Evolutionary conservation across 1,140 invertebrate genomes (phyloP), one percentile per base, ranked within the genome.

Genomic region (Daktulosphaira vitifoliae): DNA sequence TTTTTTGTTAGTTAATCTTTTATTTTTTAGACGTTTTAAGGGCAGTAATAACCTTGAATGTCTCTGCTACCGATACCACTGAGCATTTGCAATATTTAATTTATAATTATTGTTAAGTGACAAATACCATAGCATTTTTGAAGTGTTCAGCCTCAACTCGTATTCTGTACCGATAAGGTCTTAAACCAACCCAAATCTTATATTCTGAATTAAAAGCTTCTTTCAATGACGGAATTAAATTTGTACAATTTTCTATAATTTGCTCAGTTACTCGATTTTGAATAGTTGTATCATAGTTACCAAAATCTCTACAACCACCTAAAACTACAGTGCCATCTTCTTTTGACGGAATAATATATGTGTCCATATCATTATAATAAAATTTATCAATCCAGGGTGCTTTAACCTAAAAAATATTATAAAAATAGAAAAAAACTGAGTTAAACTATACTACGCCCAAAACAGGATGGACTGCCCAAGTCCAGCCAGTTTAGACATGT

Each of bases 331-430:
- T 81, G 18, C 78, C 81, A 71, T 81, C 79, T 29, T 82, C 76
- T 13, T 53, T 64, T 1, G 88, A 85, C 5, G 92, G 92, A 62
- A 94, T 83, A 7, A 95, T 81, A 72, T 95, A 96, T 0, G 88
- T 87, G 69, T 91, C 87, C 54, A 83, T 79, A 70, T 93, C 89
- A 0, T 81, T 84, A 71, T 90, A 92, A 71, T 89, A 88, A 29
- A 89, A 91, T 1, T 82, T 85, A 77, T 93, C 92, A 5, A 96
- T 76, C 90, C 91, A 95, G 0, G 92, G 91, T 11, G 92, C 92
- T 68, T 82, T 80, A 1, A 90, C 86, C 85, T 87, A 15, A 22
- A 56, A 22, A 37, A 53, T 15, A 51, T 18, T 22, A 65, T 18
- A 51, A 6, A 33, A 33, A 33, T n/a, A n/a, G n/a, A n/a, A n/a